These are phyloP conservation scores for Spicauda simplicius DNA, from an alignment of 2,888 invertebrate species.

Conservation along the genomic window DNA sequence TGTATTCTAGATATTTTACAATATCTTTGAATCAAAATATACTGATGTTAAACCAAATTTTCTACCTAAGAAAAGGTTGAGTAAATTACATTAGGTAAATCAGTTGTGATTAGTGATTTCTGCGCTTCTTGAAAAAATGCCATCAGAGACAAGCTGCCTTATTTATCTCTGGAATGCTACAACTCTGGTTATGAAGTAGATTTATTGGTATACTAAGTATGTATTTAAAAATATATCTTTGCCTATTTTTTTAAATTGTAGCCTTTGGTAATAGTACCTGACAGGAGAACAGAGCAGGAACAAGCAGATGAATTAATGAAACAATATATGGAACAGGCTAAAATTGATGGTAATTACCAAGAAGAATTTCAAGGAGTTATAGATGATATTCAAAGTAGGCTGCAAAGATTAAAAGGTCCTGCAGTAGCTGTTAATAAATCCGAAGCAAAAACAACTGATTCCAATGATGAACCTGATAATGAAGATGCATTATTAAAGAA, in stretches of 20 bases:
- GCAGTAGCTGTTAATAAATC: conserved; percentile 36
- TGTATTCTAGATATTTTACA: too few species aligned
- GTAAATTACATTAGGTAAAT: too few species aligned
- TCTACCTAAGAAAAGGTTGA: too few species aligned
- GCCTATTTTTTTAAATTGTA: conserved; percentile 47
- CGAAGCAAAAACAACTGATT: conserved; percentile 32
- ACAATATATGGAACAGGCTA: conserved; percentile 82
- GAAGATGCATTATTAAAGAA: conserved; percentile 63
- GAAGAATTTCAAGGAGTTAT: conserved; percentile 69
- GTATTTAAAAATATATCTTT: too few species aligned
- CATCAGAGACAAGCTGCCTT: too few species aligned
- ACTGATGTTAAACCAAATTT: too few species aligned
- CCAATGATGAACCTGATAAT: conserved; percentile 59
- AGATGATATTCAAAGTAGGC: conserved; percentile 62
- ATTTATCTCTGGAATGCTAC: too few species aligned
- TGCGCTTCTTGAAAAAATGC: too few species aligned
- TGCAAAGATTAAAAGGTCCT: conserved; percentile 60
- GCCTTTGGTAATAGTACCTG: conserved; percentile 74
- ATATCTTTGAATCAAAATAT: too few species aligned
- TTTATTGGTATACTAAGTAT: too few species aligned
- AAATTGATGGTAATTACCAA: conserved; percentile 73
- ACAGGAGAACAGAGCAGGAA: conserved; percentile 87
- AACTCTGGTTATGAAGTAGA: too few species aligned
- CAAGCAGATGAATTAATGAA: conserved; percentile 89
- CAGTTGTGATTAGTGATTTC: too few species aligned